Conservation (phyloP, 2,888 invertebrate genomes). For the Ormyrus labotus region DNA sequence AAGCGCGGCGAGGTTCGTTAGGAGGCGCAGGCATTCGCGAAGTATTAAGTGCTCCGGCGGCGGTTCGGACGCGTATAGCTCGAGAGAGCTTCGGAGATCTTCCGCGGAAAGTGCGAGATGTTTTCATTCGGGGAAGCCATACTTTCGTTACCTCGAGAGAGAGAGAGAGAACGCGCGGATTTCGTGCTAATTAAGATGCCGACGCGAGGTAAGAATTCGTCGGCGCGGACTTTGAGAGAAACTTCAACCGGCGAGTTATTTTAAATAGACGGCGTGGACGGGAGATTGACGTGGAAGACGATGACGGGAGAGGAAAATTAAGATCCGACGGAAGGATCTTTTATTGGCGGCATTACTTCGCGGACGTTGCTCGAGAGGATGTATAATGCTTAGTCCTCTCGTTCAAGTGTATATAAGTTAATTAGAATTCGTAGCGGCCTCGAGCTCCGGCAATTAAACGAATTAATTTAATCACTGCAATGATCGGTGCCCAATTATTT, state of each 20-base stretch:
- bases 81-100: neutral
- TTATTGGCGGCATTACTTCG: too few relatives aligned
- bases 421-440: too few relatives aligned
- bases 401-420: too few relatives aligned
- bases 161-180: neutral
- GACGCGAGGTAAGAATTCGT: slow-evolving; percentile 27
- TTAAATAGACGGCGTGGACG: slow-evolving; percentile 18
- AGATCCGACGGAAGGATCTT: too few relatives aligned
- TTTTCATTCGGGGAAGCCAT: slow-evolving; percentile 43
- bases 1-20: slow-evolving; percentile 39
- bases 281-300: neutral
- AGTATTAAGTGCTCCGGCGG: neutral
- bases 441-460: neutral
- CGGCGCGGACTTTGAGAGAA: slow-evolving; percentile 36
- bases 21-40: neutral
- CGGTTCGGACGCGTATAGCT: neutral
- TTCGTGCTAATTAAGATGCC: slow-evolving; percentile 53
- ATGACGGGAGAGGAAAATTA: neutral
- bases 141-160: neutral
- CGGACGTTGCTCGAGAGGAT: too few relatives aligned
- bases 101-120: neutral
- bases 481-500: neutral
- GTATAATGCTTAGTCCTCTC: too few relatives aligned
- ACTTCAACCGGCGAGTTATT: slow-evolving; percentile 39
- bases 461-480: neutral